Evolutionary conservation across 53 echinoderm and acorn worm species (phyloP).

Genomic region (Hippasteria phrygiana): DNA sequence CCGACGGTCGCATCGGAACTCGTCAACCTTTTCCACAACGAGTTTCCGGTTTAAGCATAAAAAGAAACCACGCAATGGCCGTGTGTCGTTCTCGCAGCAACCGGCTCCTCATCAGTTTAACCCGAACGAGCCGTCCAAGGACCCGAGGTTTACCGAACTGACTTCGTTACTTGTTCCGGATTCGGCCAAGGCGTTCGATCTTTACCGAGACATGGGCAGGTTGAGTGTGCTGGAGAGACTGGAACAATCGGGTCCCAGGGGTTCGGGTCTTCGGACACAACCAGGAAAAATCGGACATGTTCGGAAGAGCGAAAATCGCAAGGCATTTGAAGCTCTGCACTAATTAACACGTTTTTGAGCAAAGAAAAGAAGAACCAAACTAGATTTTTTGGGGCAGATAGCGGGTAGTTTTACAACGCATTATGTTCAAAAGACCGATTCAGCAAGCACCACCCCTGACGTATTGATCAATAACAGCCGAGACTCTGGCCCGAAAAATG

Average conservation of each 20-base stretch:
- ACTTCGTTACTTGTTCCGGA: conserved; percentile 81
- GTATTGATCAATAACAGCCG: too few species aligned
- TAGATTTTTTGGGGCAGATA: too few species aligned
- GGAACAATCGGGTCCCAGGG: background rate
- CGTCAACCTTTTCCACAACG: background rate
- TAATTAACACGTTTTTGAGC: too few species aligned
- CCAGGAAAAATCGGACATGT: background rate
- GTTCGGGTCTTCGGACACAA: conserved; percentile 21
- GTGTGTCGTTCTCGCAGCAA: background rate
- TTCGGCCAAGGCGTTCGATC: conserved; percentile 74
- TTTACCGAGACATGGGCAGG: conserved; percentile 70
- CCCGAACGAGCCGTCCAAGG: conserved; percentile 46
- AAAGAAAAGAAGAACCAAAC: too few species aligned
- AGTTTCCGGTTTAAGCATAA: background rate
- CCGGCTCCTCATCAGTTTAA: conserved; percentile 9
- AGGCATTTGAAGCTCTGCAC: background rate
- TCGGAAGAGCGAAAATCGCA: background rate
- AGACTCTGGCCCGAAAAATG: too few species aligned
- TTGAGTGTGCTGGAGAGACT: conserved; percentile 33
- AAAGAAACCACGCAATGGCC: background rate
- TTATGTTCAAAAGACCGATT: too few species aligned
- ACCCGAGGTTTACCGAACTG: conserved; percentile 79
- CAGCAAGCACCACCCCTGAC: too few species aligned
- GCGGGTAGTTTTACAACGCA: too few species aligned
- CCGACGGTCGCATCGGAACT: conserved; percentile 15